Conservation (phyloP, 2,888 invertebrate genomes). For the Elmis aenea region DNA sequence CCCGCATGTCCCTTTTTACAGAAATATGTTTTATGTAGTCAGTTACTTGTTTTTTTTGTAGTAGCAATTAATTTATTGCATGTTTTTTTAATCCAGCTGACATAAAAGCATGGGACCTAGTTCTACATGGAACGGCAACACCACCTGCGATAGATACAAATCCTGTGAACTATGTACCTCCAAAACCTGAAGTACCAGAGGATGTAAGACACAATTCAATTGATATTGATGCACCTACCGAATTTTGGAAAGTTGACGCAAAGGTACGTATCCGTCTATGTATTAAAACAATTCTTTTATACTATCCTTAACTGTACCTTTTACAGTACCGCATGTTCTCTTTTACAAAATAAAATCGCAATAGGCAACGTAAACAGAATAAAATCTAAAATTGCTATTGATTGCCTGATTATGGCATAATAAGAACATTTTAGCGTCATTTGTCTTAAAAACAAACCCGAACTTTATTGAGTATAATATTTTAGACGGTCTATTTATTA, state of each 20-base stretch:
- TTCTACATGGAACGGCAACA: constrained; percentile 73
- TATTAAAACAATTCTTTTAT: constrained; percentile 3
- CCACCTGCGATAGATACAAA: constrained; percentile 38
- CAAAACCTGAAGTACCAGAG: constrained; percentile 42
- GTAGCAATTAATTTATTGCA: constrained; percentile 23
- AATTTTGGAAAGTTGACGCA: constrained; percentile 60
- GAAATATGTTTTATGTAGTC: constrained; percentile 5
- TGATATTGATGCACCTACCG: constrained; percentile 47
- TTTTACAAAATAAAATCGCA: too few relatives aligned
- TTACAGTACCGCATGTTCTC: too few relatives aligned
- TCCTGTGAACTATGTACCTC: constrained; percentile 6
- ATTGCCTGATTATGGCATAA: not conserved
- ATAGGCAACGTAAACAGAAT: constrained; percentile 8
- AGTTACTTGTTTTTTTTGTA: constrained; percentile 9
- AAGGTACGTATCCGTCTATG: constrained; percentile 48
- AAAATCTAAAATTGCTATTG: constrained; percentile 7
- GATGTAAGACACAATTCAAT: constrained; percentile 59
- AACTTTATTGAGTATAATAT: too few relatives aligned
- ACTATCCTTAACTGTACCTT: too few relatives aligned
- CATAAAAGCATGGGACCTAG: constrained; percentile 74
- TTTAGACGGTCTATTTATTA: too few relatives aligned
- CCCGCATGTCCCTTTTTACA: not conserved
- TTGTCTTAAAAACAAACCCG: too few relatives aligned
- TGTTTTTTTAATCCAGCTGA: constrained; percentile 40
- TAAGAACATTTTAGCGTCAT: not conserved